Percentiles rank a stretch among this genome's conserved stretches.
These are phyloP conservation scores for Willowsia nigromaculata DNA, from an alignment of 2,888 invertebrate genomes.

Conservation along the genomic window DNA sequence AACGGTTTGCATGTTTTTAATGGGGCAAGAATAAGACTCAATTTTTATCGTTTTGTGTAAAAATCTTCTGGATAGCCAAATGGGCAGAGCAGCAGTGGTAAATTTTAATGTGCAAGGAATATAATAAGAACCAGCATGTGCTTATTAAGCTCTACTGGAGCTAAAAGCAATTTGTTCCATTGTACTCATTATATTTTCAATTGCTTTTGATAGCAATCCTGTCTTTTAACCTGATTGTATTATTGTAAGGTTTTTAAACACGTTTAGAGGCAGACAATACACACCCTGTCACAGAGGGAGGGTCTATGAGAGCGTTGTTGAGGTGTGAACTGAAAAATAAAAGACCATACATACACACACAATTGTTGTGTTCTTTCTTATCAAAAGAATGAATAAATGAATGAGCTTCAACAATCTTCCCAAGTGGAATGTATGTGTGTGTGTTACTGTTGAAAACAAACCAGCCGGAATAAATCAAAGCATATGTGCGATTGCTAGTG, in stretches of 20 bases:
- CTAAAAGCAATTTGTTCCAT: constrained; percentile 61
- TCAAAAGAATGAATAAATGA: constrained; percentile 18
- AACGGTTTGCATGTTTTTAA: no score
- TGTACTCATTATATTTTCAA: constrained; percentile 58
- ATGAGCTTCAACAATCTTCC: constrained; percentile 18
- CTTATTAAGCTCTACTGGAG: constrained; percentile 63
- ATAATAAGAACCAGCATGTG: constrained; percentile 46
- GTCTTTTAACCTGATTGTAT: constrained; percentile 57
- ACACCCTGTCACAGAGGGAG: constrained; percentile 64
- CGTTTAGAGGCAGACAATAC: constrained; percentile 51
- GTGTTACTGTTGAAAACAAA: constrained; percentile 61
- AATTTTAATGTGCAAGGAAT: background rate
- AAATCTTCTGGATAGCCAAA: background rate
- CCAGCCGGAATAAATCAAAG: constrained; percentile 70
- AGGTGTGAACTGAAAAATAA: constrained; percentile 66
- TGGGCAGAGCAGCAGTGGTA: background rate
- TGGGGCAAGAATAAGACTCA: no score
- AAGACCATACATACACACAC: constrained; percentile 38
- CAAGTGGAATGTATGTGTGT: constrained; percentile 29
- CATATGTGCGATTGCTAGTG: constrained; percentile 31
- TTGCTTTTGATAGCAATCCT: constrained; percentile 67
- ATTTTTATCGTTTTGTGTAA: no score
- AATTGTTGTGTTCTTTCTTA: background rate
- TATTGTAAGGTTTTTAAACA: constrained; percentile 49
- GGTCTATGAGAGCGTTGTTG: constrained; percentile 57